phyloP scores from a whole-genome alignment of 1,140 invertebrate genomes.

The Lithobius niger region DNA sequence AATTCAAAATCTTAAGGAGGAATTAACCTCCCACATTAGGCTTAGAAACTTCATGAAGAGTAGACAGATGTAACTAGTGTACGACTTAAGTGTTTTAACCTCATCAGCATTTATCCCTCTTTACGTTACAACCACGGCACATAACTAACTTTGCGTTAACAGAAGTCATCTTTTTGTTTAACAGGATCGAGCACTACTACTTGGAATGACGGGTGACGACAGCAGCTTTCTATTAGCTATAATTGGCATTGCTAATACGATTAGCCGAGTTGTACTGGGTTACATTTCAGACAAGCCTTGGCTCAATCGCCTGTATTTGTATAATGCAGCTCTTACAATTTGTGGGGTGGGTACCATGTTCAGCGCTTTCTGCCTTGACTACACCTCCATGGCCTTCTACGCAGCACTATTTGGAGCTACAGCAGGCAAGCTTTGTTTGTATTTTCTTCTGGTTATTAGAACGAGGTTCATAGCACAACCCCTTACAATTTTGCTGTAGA shows the following conservation, averaged over 20 bases:
- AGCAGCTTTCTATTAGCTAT: slow-evolving; percentile 54
- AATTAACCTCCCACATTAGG: too few relatives aligned
- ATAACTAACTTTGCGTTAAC: too few relatives aligned
- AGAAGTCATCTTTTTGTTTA: slow-evolving; percentile 18
- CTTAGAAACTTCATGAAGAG: too few relatives aligned
- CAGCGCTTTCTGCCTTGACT: slow-evolving; percentile 54
- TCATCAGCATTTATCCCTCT: too few relatives aligned
- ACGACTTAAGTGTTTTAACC: too few relatives aligned
- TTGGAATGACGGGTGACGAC: slow-evolving; percentile 40
- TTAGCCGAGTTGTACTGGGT: slow-evolving; percentile 73
- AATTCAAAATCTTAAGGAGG: too few relatives aligned
- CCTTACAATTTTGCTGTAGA: too few relatives aligned
- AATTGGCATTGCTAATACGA: slow-evolving; percentile 72
- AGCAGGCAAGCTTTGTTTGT: slow-evolving; percentile 44
- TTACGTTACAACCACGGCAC: too few relatives aligned
- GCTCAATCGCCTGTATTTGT: slow-evolving; percentile 75
- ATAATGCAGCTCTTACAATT: slow-evolving; percentile 68
- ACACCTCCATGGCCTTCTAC: slow-evolving; percentile 56
- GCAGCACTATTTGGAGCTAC: slow-evolving; percentile 71
- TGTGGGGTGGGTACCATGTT: slow-evolving; percentile 66
- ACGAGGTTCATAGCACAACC: too few relatives aligned
- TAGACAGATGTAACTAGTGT: too few relatives aligned
- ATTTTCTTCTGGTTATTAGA: too few relatives aligned
- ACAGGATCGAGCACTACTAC: slow-evolving; percentile 45
- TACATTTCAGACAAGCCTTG: slow-evolving; percentile 74